Conservation (phyloP, 1,140 invertebrate species). For the Drosophila carrolli region DNA sequence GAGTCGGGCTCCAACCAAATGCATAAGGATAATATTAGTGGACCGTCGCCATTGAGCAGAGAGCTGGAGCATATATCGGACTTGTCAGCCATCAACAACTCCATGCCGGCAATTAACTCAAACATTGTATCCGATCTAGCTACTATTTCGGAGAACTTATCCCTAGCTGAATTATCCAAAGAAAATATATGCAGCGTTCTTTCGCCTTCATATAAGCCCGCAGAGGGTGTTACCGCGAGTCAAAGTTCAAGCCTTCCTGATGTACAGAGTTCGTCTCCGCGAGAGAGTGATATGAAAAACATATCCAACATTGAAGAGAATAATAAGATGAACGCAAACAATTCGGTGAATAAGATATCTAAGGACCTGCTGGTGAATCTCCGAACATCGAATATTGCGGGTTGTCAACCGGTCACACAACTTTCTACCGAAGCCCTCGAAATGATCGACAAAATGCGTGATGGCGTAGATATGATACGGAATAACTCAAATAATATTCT, state of each 20-base stretch:
- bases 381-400: constrained; percentile 36
- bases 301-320: constrained; percentile 81
- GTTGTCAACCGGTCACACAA: constrained; percentile 55
- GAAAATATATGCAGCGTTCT: constrained; percentile 42
- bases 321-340: constrained; percentile 84
- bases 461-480: constrained; percentile 89
- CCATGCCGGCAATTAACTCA: constrained; percentile 84
- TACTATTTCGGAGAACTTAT: constrained; percentile 92
- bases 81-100: constrained; percentile 89
- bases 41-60: constrained; percentile 82
- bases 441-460: constrained; percentile 88
- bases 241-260: constrained; percentile 3
- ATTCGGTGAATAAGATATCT: constrained; percentile 72
- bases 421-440: constrained; percentile 86
- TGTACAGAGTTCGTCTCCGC: constrained; percentile 2
- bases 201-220: constrained; percentile 9
- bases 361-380: constrained; percentile 77
- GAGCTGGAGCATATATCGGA: constrained; percentile 87
- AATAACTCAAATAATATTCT: constrained; percentile 92
- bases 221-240: constrained; percentile 13
- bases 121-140: constrained; percentile 88
- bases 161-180: constrained; percentile 86
- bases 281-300: constrained; percentile 41
- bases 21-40: constrained; percentile 66
- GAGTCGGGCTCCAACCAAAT: constrained; percentile 58